A percentile compares a stretch with the other conserved stretches of the same genome.
These are phyloP conservation scores for Siniperca scherzeri DNA, from an alignment of 2,797 vertebrate species.

Conservation along the genomic window DNA sequence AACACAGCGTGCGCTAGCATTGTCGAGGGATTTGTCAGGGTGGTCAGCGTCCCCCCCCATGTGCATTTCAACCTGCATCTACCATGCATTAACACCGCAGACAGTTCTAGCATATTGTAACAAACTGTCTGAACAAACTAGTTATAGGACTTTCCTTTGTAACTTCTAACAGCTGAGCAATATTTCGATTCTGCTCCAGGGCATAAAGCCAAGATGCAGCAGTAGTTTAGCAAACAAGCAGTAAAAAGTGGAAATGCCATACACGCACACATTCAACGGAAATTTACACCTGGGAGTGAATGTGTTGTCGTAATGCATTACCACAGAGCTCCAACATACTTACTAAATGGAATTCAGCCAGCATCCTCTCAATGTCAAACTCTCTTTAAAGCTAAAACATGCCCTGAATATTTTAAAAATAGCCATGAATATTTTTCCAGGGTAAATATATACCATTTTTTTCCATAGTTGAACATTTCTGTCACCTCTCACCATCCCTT, in stretches of 20 bases:
- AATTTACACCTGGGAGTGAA: constrained; percentile 47
- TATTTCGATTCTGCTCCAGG: constrained; percentile 52
- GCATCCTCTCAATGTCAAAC: constrained; percentile 53
- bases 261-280: constrained; percentile 19
- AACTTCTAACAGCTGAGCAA: constrained; percentile 55
- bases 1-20: constrained; percentile 17
- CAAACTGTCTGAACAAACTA: constrained; percentile 47
- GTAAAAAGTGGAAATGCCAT: constrained; percentile 37
- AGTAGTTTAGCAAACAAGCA: constrained; percentile 43
- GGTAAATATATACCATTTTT: constrained; percentile 16
- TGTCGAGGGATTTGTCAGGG: not conserved
- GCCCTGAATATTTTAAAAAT: constrained; percentile 40
- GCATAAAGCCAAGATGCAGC: constrained; percentile 42
- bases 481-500: not conserved
- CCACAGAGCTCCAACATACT: constrained; percentile 32
- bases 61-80: not conserved
- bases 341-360: constrained; percentile 43
- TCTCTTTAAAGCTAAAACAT: constrained; percentile 39
- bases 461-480: not conserved
- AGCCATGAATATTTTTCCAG: constrained; percentile 26
- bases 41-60: not conserved
- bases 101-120: constrained; percentile 11
- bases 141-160: constrained; percentile 38
- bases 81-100: constrained; percentile 19
- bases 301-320: constrained; percentile 44